Conservation (phyloP, 1,140 invertebrate species). For the Choristoneura fumiferana region DNA sequence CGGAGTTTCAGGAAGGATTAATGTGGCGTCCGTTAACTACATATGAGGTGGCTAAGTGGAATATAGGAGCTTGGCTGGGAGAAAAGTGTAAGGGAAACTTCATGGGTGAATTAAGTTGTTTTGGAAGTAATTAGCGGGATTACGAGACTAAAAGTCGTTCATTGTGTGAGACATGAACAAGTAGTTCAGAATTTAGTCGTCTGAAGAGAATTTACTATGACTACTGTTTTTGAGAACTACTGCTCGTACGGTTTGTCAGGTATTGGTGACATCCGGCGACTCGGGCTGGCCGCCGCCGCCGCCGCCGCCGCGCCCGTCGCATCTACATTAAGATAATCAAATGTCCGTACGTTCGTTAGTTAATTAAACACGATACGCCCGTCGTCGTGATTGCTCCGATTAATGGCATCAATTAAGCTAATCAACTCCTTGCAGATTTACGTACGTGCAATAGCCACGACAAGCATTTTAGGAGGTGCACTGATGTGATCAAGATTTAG, state of each 20-base stretch:
- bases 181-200: too few relatives aligned
- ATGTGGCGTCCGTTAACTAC: conserved; percentile 32
- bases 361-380: conserved; percentile 70
- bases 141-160: background rate
- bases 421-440: conserved; percentile 67
- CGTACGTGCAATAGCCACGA: conserved; percentile 37
- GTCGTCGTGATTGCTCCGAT: conserved; percentile 56
- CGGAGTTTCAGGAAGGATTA: conserved; percentile 29
- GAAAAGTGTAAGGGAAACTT: conserved; percentile 10
- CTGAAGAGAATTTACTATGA: too few relatives aligned
- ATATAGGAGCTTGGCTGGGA: conserved; percentile 21
- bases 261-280: background rate
- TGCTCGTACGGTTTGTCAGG: background rate
- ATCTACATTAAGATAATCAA: conserved; percentile 62
- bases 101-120: conserved; percentile 13
- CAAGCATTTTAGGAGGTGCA: conserved; percentile 20
- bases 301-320: conserved; percentile 21
- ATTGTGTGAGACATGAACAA: too few relatives aligned
- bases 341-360: conserved; percentile 62
- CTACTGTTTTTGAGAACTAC: too few relatives aligned
- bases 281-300: background rate
- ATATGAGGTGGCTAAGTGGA: conserved; percentile 28
- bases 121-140: background rate
- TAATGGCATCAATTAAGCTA: conserved; percentile 70
- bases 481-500: conserved; percentile 5